phyloP scores from a whole-genome alignment of 2,113 vertebrate species.

The Myiopsitta monachus region DNA sequence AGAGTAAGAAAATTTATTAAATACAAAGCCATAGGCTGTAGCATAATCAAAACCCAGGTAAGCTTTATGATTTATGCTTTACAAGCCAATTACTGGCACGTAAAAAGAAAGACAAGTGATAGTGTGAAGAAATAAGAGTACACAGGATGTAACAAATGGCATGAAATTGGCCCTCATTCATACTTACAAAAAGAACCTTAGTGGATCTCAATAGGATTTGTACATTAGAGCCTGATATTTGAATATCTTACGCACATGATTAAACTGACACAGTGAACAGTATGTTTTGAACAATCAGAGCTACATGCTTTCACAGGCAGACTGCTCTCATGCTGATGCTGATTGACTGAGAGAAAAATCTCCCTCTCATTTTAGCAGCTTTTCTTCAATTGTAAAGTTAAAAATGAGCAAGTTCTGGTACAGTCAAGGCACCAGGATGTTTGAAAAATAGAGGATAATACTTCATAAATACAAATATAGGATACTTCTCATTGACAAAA shows the following conservation, averaged over 20 bases:
- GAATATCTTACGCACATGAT: not conserved
- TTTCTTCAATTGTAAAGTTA: slow-evolving; percentile 16
- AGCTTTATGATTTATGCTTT: not conserved
- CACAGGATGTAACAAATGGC: not conserved
- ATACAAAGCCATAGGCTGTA: not conserved
- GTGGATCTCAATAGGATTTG: not conserved
- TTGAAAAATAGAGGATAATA: not conserved
- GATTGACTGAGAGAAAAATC: not conserved
- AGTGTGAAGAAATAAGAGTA: slow-evolving; percentile 11
- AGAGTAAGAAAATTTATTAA: not conserved
- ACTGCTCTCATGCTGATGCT: not conserved
- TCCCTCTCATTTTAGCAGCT: slow-evolving; percentile 26
- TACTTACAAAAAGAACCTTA: not conserved
- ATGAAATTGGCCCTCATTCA: not conserved
- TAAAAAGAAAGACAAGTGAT: not conserved
- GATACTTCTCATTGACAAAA: not conserved
- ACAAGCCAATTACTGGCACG: slow-evolving; percentile 2
- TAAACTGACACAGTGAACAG: not conserved
- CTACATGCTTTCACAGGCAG: not conserved
- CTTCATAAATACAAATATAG: not conserved
- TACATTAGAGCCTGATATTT: not conserved
- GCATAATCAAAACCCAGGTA: not conserved
- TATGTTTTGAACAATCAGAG: not conserved
- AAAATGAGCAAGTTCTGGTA: not conserved
- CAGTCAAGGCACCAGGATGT: not conserved